Base-by-base conservation (phyloP, 2,888 invertebrate genomes). In the Drepana falcataria region DNA sequence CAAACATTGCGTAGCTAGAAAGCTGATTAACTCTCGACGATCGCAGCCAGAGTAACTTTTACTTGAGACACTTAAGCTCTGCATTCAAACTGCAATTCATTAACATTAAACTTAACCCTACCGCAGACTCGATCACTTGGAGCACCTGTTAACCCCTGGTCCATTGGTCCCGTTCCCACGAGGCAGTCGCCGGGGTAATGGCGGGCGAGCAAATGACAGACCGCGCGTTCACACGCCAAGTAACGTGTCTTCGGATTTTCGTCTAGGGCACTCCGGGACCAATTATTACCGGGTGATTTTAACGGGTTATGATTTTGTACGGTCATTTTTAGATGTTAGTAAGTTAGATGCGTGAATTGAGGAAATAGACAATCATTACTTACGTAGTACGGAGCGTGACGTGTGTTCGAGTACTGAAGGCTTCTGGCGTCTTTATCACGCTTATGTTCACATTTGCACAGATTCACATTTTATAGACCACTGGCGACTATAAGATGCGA, bases 181-280 rank as follows among this genome's bases (percentile, higher is more conserved):
- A 69, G 66, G 66, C 71, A 65, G 65, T 63, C 73, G 59, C 55
- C 63, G 62, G 73, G 65, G 72, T 80, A 77, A 77, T 74, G 71
- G 69, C 76, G 76, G 77, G 64, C 67, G 57, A 58, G 64, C 74
- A 80, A 81, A 81, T 80, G 79, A 81, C 81, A 81, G 78, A 66
- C 67, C 73, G 69, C 62, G 56, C 65, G 66, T 78, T 80, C 80
- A 81, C 79, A 80, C 80, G 79, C 68, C 71, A 44, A 44, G 44
- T 44, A 6, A 44, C 44, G 9, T 44, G 44, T 44, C 44, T 44
- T 44, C 44, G 44, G 44, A 9, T 9, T 44, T 44, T 44, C 44
- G 44, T 44, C 44, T 44, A 44, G 44, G 6, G 7, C 44, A 44
- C 44, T 44, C 44, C 44, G 44, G 44, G 44, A 44, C 44, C 44